Evolutionary conservation across 2,888 invertebrate genomes (phyloP).

Genomic region (Caenorhabditis sp.): DNA sequence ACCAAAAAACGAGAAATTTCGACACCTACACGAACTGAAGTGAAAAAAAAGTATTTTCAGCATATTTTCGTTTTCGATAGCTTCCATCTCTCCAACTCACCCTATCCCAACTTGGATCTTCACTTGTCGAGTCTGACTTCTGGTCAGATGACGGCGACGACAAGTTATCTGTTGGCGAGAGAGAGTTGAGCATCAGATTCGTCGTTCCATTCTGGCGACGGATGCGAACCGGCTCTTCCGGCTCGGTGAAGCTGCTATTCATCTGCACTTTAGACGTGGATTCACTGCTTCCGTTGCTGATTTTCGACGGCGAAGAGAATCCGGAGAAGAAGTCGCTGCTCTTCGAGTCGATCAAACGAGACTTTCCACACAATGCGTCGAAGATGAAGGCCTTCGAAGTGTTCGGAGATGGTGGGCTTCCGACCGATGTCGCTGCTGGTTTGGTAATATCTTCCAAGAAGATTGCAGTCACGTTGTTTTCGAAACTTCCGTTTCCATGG

Average conservation of each 20-base stretch:
- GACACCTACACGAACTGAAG: too few relatives aligned
- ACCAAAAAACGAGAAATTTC: too few relatives aligned
- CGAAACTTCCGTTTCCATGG: slow-evolving; percentile 24
- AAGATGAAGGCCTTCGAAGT: slow-evolving; percentile 69
- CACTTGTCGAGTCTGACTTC: slow-evolving; percentile 55
- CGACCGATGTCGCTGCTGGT: slow-evolving; percentile 28
- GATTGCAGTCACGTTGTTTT: slow-evolving; percentile 50
- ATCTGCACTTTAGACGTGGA: slow-evolving; percentile 57
- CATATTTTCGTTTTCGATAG: not conserved
- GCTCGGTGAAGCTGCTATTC: slow-evolving; percentile 39
- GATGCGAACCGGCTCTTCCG: slow-evolving; percentile 47
- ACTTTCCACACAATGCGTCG: slow-evolving; percentile 54
- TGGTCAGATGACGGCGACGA: slow-evolving; percentile 59
- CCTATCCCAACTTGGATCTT: slow-evolving; percentile 65
- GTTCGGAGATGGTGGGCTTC: slow-evolving; percentile 71
- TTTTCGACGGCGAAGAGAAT: slow-evolving; percentile 49
- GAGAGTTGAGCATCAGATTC: slow-evolving; percentile 51
- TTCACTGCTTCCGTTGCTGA: slow-evolving; percentile 51
- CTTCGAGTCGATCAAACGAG: slow-evolving; percentile 37
- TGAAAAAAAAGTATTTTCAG: not conserved
- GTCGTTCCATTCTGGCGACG: slow-evolving; percentile 52
- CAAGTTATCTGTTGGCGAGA: slow-evolving; percentile 48
- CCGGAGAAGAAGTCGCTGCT: slow-evolving; percentile 41
- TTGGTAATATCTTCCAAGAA: slow-evolving; percentile 32
- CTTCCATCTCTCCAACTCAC: slow-evolving; percentile 22